Conservation (phyloP, 2,888 invertebrate genomes). For the Tiphia femorata region DNA sequence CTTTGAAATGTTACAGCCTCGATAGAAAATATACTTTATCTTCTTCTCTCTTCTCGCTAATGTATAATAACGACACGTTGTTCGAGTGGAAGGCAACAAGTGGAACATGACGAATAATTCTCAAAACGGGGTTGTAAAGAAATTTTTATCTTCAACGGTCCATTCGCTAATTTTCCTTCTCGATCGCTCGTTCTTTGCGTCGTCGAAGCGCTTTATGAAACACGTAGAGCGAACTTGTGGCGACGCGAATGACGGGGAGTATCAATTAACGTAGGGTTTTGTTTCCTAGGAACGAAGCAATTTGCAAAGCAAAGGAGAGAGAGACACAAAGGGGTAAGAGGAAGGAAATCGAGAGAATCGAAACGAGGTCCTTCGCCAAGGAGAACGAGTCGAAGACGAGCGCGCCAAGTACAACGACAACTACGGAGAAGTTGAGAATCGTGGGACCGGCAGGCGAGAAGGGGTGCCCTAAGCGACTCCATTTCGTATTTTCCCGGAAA, state of each 20-base stretch:
- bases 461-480: constrained; percentile 23
- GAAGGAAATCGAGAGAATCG: constrained; percentile 20
- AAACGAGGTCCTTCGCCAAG: constrained; percentile 22
- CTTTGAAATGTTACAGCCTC: too few relatives aligned
- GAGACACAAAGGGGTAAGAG: not conserved
- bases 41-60: constrained; percentile 20
- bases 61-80: constrained; percentile 39
- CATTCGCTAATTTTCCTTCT: too few relatives aligned
- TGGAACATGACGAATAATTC: too few relatives aligned
- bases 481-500: constrained; percentile 40
- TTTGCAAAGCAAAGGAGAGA: constrained; percentile 27
- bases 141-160: too few relatives aligned
- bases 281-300: constrained; percentile 44
- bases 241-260: constrained; percentile 26
- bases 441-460: constrained; percentile 5
- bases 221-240: too few relatives aligned
- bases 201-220: not conserved
- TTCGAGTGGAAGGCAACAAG: too few relatives aligned
- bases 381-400: not conserved
- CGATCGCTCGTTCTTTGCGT: too few relatives aligned
- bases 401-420: not conserved
- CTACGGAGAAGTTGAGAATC: not conserved
- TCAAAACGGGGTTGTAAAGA: too few relatives aligned
- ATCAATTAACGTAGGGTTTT: constrained; percentile 47
- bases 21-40: too few relatives aligned